Conservation (phyloP, 1,140 invertebrate genomes). For the Sogatella furcifera region DNA sequence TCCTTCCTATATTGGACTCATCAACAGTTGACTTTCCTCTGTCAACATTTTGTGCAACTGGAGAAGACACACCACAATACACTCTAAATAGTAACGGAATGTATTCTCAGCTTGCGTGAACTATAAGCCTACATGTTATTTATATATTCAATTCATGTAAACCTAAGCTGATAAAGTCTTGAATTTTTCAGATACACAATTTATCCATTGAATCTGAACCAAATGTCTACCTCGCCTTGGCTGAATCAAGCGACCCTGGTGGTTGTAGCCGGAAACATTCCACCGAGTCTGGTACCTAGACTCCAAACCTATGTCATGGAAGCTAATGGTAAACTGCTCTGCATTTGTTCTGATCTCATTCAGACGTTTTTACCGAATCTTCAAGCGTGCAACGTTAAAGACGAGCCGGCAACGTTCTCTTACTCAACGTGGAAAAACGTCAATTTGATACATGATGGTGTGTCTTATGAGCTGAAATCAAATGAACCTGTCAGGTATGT, state of each 20-base stretch:
- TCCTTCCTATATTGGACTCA: too few relatives aligned
- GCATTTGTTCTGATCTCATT: slow-evolving; percentile 70
- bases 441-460: slow-evolving; percentile 73
- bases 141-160: too few relatives aligned
- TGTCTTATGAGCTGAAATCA: slow-evolving; percentile 57
- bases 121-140: too few relatives aligned
- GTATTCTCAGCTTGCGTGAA: too few relatives aligned
- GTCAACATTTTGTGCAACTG: too few relatives aligned
- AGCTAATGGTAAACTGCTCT: slow-evolving; percentile 59
- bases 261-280: slow-evolving; percentile 63
- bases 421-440: slow-evolving; percentile 74
- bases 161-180: too few relatives aligned
- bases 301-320: slow-evolving; percentile 59
- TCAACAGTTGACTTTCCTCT: too few relatives aligned
- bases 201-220: slow-evolving; percentile 52
- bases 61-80: too few relatives aligned
- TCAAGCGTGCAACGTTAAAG: slow-evolving; percentile 59
- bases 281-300: slow-evolving; percentile 46
- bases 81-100: too few relatives aligned
- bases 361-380: slow-evolving; percentile 65
- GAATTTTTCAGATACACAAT: slow-evolving; percentile 53
- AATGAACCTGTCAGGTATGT: too few relatives aligned
- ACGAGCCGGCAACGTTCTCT: slow-evolving; percentile 72
- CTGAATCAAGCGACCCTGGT: slow-evolving; percentile 57
- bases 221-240: slow-evolving; percentile 53